Evolutionary conservation across 2,888 invertebrate genomes (phyloP), one percentile per base, ranked within the genome.

Genomic region (Eilema sororculum): DNA sequence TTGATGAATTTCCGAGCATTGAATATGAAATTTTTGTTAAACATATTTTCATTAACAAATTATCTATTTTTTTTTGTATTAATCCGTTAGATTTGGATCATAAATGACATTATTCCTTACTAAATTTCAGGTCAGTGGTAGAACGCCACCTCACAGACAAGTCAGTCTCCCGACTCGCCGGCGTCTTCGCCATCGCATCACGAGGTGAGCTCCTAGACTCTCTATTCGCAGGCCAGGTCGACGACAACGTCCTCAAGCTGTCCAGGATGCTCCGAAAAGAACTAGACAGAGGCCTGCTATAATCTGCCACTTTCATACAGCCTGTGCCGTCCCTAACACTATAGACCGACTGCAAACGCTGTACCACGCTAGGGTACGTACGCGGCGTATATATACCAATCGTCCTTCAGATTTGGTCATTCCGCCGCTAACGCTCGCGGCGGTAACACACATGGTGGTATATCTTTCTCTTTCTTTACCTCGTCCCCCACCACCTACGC

Each of bases 131-230:
- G 81, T 94, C 96, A 57, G 96, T 98, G 57, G 97, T 98, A 65
- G 96, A 96, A 83, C 96, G 97, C 41, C 98, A 98, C 86, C 95
- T 98, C 4, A 98, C 98, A 5, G 98, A 98, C 80, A 98, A 98
- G 89, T 98, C 98, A 0, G 95, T 97, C 57, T 96, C 96, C 3
- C 96, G 98, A 3, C 97, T 98, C 69, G 97, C 98, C 72, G 96
- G 97, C 68, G 97, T 98, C 16, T 98, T 98, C 79, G 84, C 90
- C 0, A 87, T 95, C 13, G 94, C 91, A 0, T 93, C 94, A 0
- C 87, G 94, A 33, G 93, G 89, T 8, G 95, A 95, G 56, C 89
- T 95, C 9, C 88, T 95, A 5, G 95, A 95, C 82, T 89, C 95
- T 0, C 81, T 95, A 5, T 95, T 95, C 86, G 85, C 94, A 1